These are phyloP conservation scores for Acanthoscelides obtectus DNA, from an alignment of 2,888 invertebrate species.

Conservation along the genomic window DNA sequence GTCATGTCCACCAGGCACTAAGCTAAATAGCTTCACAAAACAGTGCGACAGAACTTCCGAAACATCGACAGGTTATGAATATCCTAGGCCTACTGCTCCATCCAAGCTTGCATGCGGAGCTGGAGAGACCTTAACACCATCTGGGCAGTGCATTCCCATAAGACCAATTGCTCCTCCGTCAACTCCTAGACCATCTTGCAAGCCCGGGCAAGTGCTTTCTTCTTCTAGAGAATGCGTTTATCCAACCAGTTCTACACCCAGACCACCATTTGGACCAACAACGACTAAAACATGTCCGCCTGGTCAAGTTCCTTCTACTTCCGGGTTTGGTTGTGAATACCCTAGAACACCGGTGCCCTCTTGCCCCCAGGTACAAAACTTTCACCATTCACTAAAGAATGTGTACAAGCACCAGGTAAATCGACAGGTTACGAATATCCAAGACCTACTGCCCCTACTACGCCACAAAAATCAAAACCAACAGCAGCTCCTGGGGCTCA, in stretches of 20 bases:
- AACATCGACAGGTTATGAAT: conserved; percentile 19
- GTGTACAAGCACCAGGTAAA: too few species aligned
- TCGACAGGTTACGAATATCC: too few species aligned
- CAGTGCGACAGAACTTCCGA: background rate
- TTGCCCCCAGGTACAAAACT: too few species aligned
- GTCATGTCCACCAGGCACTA: background rate
- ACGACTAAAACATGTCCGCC: conserved; percentile 39
- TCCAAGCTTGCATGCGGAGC: conserved; percentile 11
- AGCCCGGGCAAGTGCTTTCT: conserved; percentile 12
- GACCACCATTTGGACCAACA: conserved; percentile 14
- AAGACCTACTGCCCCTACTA: too few species aligned
- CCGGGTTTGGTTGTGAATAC: conserved; percentile 19
- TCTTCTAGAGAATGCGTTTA: conserved; percentile 20
- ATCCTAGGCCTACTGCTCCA: conserved; percentile 10
- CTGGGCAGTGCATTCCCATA: conserved; percentile 8
- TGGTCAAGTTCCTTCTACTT: conserved; percentile 30
- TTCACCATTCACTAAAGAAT: too few species aligned
- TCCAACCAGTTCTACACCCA: conserved; percentile 8
- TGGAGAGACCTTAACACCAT: conserved; percentile 22
- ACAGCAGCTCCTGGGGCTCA: too few species aligned
- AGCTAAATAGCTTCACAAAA: background rate
- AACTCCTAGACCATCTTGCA: conserved; percentile 18
- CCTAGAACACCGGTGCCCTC: conserved; percentile 13
- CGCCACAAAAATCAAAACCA: too few species aligned
- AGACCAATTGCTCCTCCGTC: background rate